Evolutionary conservation across 1,140 invertebrate genomes (phyloP).

Genomic region (Tenebrio molitor): DNA sequence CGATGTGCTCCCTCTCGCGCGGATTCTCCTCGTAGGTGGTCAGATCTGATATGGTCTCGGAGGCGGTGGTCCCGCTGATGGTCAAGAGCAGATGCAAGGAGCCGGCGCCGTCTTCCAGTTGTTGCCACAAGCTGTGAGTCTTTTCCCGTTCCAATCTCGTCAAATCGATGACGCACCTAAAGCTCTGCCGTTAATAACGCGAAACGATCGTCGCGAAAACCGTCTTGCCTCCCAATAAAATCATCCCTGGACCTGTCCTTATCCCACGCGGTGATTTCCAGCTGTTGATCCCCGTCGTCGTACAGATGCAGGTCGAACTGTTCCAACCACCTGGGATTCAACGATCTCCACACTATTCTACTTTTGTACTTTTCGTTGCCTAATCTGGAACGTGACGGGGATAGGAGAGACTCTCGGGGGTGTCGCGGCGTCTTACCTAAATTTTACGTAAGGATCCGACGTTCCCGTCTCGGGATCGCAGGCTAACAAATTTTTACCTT

Average conservation of each 20-base stretch:
- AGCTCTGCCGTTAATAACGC: slow-evolving; percentile 49
- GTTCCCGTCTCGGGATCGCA: slow-evolving; percentile 91
- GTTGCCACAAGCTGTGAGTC: slow-evolving; percentile 90
- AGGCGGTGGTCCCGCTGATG: slow-evolving; percentile 93
- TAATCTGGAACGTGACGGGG: slow-evolving; percentile 74
- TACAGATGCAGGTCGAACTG: slow-evolving; percentile 98
- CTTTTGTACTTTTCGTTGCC: slow-evolving; percentile 99
- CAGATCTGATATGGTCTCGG: slow-evolving; percentile 92
- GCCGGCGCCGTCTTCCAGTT: slow-evolving; percentile 91
- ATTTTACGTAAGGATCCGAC: slow-evolving; percentile 97
- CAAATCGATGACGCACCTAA: slow-evolving; percentile 89
- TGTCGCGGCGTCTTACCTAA: slow-evolving; percentile 77
- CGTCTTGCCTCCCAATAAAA: slow-evolving; percentile 82
- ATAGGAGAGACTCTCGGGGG: too few species aligned
- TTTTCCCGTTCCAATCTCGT: slow-evolving; percentile 87
- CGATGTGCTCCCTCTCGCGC: slow-evolving; percentile 75
- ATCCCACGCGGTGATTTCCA: slow-evolving; percentile 94
- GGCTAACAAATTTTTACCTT: slow-evolving; percentile 90
- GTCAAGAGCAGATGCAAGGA: slow-evolving; percentile 91
- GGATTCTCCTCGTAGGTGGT: slow-evolving; percentile 87
- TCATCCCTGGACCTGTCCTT: slow-evolving; percentile 89
- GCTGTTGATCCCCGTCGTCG: slow-evolving; percentile 86
- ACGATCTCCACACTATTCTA: slow-evolving; percentile 88
- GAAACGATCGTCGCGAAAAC: slow-evolving; percentile 29
- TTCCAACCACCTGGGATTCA: slow-evolving; percentile 94